Base-by-base conservation (phyloP, 2,797 vertebrate species). In the Takifugu ocellatus region DNA sequence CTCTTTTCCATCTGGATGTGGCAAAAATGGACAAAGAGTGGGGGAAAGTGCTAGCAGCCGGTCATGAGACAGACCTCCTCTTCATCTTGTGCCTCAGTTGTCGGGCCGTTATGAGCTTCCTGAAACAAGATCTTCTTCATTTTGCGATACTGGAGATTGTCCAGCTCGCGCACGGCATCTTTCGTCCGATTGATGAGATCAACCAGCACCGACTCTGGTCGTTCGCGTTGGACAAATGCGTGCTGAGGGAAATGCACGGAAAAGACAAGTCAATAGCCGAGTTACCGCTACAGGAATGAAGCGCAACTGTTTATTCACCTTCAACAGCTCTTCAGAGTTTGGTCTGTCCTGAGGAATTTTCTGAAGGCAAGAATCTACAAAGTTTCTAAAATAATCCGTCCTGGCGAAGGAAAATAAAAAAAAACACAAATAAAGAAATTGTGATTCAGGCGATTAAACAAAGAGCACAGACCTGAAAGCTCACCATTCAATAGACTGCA, bases 51-150 rank as follows among this genome's bases (percentile, higher is more conserved):
- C 25, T 17, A 29, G 21, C 2, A 64, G 25, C 17, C 5, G 49
- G 4, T 67, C 31, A 54, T 5, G 43, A 44, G n/a, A 62, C 85
- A 59, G 62, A 99, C 97, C 96, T 99, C 97, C 61, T 99, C 96
- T 72, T 98, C 97, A 43, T 99, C 97, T 79, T 94, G 95, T 56
- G 92, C 92, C 89, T 99, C 97, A 0, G 93, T 93, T 44, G 94
- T 88, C 52, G 96, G 96, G 54, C 96, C 96, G 27, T 99, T 99
- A 84, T 94, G 95, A 3, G 94, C 94, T 92, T 99, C 97, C 68
- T 98, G 97, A 87, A 99, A 99, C 82, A 99, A 94, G 62, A 99
- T 93, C 85, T 99, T 99, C 88, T 99, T 99, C 97, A 99, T 98
- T 85, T 99, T 99, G 72, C 96, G 95, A 86, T 97, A 99, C 85